A percentile compares a stretch with the other conserved stretches of the same genome.
Conservation (phyloP, 2,797 vertebrate species). For the Halcyon leucocephala region DNA sequence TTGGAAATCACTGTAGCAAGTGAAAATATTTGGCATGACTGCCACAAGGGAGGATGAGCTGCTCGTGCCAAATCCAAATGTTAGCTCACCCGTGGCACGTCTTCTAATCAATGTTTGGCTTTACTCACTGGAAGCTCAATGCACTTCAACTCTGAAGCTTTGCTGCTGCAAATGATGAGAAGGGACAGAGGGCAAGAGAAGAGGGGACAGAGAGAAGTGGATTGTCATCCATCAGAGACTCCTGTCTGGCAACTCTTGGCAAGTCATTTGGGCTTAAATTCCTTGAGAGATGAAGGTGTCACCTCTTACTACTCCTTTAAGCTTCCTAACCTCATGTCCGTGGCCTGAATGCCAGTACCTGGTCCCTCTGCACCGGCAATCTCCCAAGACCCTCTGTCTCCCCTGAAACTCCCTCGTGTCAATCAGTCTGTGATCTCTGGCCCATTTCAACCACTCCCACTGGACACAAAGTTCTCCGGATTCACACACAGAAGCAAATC, state of each 20-base stretch:
- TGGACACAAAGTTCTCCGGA: not conserved
- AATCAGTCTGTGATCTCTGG: not conserved
- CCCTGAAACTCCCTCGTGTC: not conserved
- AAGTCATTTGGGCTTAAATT: not conserved
- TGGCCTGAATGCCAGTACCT: not conserved
- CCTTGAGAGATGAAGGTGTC: not conserved
- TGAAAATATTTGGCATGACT: conserved; percentile 72
- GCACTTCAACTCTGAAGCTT: not conserved
- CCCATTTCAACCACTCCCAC: not conserved
- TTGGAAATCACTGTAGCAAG: conserved; percentile 31
- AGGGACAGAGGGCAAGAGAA: not conserved
- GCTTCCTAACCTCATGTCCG: not conserved
- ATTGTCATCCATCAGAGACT: not conserved
- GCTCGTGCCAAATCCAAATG: conserved; percentile 73
- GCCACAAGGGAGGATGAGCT: conserved; percentile 73
- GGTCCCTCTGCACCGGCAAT: not conserved
- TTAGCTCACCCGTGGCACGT: conserved; percentile 78
- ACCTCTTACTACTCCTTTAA: not conserved
- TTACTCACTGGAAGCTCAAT: conserved; percentile 49
- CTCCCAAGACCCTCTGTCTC: not conserved
- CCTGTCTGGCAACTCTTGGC: not conserved
- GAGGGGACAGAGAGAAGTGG: not conserved
- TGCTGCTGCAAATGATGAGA: not conserved
- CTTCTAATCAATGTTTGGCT: conserved; percentile 75
- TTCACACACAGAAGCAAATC: not conserved